Evolutionary conservation across 2,888 invertebrate genomes (phyloP), one percentile per base, ranked within the genome.

Genomic region (Erpobdella octoculata): DNA sequence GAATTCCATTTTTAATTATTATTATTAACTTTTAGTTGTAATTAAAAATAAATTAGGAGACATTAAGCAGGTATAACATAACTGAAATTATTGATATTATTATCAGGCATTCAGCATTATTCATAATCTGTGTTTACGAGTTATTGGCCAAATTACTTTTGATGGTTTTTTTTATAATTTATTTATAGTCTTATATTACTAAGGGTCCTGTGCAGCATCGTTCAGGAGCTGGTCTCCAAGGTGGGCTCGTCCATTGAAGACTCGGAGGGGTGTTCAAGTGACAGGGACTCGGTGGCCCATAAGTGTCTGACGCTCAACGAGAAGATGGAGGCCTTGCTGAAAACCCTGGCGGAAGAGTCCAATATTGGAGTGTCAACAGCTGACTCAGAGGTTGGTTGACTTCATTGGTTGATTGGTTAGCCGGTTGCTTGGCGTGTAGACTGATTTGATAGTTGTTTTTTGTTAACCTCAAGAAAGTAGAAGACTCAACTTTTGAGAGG

Each of bases 281-380:
- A 25, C 28, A 73, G 74, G n/a, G 74, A 75, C 28, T 72, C 75
- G 6, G 72, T 77, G 12, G 36, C 74, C 0, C 61, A 58, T 21
- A 77, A 77, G 84, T 91, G 90, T 81, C 88, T 89, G 77, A 86
- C 88, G 70, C 85, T 92, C 74, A 88, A 89, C 78, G 88, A 89
- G 78, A 91, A 91, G 82, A 85, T 92, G 73, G 89, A 89, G 78
- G 86, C 88, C 80, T 84, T 92, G 65, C 84, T 91, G 77, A 87
- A 88, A 79, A 88, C 89, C 0, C 83, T 91, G 75, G 88, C 89
- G 72, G 88, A 88, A 77, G 89, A 90, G 79, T 88, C 89, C 46
- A 78, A 81, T 73, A 81, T 80, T 31, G 28, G 33, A 4, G 28
- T 28, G 25, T 25, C 31, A 21, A 18, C n/a, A 41, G n/a, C n/a